Evolutionary conservation across 1,140 invertebrate genomes (phyloP).

Genomic region (Sinella curviseta): DNA sequence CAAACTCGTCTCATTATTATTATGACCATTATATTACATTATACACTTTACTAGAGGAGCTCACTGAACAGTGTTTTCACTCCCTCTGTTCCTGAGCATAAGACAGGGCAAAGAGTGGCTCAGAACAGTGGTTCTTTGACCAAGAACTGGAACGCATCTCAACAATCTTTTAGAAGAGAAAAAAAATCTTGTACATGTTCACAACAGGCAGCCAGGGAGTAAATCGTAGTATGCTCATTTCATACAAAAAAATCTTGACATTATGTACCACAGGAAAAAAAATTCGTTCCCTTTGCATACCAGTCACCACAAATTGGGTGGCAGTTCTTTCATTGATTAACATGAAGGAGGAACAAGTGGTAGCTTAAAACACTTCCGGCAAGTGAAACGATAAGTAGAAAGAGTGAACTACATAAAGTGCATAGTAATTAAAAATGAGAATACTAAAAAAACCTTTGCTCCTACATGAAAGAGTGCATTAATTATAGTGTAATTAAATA

Average conservation of each 20-base stretch:
- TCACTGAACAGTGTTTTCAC: background rate
- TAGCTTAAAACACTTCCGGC: background rate
- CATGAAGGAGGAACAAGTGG: background rate
- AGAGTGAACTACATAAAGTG: no score
- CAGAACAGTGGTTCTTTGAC: constrained; percentile 40
- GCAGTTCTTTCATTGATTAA: background rate
- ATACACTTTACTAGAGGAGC: background rate
- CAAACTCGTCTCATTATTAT: constrained; percentile 12
- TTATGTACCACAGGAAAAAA: background rate
- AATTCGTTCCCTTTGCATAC: background rate
- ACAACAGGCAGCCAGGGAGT: background rate
- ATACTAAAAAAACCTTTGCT: no score
- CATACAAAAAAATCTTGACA: background rate
- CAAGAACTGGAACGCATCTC: constrained; percentile 23
- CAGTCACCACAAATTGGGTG: background rate
- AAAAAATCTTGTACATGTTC: constrained; percentile 3
- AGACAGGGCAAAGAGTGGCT: constrained; percentile 26
- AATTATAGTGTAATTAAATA: no score
- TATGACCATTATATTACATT: background rate
- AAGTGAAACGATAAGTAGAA: no score
- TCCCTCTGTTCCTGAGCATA: background rate
- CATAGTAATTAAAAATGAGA: no score
- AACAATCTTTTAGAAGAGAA: constrained; percentile 10
- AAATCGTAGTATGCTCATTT: background rate
- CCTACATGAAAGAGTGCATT: no score